phyloP scores from a whole-genome alignment of 2,888 invertebrate genomes.

The Achlya flavicornis region DNA sequence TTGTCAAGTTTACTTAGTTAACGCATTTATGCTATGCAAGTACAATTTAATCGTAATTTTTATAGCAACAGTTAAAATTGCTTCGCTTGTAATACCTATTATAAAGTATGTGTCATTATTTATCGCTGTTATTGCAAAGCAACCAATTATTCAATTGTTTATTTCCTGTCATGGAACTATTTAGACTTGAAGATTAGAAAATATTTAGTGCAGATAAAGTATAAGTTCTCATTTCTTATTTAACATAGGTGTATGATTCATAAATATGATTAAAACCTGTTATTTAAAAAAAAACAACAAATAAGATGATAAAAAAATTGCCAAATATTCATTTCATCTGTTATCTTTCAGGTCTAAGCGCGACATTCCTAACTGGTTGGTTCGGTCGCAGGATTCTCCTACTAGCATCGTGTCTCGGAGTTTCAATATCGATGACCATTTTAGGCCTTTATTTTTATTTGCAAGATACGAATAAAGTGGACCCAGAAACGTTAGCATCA shows the following conservation, averaged over 20 bases:
- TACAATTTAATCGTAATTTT: background rate
- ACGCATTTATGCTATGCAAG: background rate
- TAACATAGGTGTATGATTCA: too few relatives aligned
- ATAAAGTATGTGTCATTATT: background rate
- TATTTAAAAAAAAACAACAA: background rate
- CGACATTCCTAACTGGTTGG: conserved; percentile 80
- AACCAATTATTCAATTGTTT: background rate
- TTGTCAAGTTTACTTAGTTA: background rate
- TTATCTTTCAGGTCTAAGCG: conserved; percentile 63
- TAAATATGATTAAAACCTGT: background rate
- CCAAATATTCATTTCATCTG: conserved; percentile 5
- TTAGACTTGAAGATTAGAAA: background rate
- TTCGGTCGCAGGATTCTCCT: conserved; percentile 82
- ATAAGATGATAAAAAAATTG: background rate
- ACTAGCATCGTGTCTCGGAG: conserved; percentile 80
- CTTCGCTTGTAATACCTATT: background rate
- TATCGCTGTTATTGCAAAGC: background rate
- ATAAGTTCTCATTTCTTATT: background rate
- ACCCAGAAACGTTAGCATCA: conserved; percentile 57
- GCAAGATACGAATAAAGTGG: conserved; percentile 66
- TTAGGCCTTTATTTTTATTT: conserved; percentile 82
- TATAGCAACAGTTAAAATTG: background rate
- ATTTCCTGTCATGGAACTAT: background rate
- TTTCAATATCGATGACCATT: conserved; percentile 76
- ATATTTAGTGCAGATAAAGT: background rate